These are phyloP conservation scores for Alectura lathami DNA, from an alignment of 2,113 vertebrate genomes.

Conservation along the genomic window DNA sequence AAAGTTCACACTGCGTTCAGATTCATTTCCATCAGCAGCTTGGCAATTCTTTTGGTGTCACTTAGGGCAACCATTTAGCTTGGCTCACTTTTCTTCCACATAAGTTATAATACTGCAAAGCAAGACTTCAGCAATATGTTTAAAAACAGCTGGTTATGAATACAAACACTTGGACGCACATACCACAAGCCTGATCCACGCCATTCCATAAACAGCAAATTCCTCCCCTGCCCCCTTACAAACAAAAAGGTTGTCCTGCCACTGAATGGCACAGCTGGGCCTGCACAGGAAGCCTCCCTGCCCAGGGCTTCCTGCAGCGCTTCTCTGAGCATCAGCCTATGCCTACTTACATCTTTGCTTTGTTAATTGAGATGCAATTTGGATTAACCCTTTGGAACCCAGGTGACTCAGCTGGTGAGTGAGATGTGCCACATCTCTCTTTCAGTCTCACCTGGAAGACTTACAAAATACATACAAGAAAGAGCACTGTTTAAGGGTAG, in stretches of 20 bases:
- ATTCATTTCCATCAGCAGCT: neutral
- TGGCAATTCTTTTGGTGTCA: neutral
- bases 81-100: neutral
- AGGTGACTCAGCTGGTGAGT: neutral
- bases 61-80: neutral
- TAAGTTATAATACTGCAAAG: neutral
- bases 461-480: neutral
- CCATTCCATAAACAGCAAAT: fast-evolving
- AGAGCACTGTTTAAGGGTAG: neutral
- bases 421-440: neutral
- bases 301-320: neutral
- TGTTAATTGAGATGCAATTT: neutral
- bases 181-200: neutral
- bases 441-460: neutral
- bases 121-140: neutral
- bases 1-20: neutral
- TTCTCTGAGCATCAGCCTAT: neutral
- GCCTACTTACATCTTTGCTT: neutral
- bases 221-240: neutral
- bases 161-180: neutral
- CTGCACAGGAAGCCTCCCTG: neutral
- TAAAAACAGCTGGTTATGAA: neutral
- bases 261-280: neutral
- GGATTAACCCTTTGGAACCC: neutral
- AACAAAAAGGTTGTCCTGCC: neutral